Evolutionary conservation across 1,140 invertebrate species (phyloP), one percentile per base, ranked within the genome.

Genomic region (Lasaia peninsularis): DNA sequence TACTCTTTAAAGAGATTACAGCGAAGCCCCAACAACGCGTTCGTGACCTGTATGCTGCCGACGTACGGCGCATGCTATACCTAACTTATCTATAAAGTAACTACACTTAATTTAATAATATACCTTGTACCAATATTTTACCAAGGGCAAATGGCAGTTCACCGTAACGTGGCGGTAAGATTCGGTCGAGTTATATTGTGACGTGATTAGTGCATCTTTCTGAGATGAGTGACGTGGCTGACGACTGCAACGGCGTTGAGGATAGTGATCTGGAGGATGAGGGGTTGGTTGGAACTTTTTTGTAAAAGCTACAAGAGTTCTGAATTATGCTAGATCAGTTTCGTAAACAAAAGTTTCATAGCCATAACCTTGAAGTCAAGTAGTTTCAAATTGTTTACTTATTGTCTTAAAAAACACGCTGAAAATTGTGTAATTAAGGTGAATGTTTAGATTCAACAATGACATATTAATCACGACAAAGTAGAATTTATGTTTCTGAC

Each of bases 31-130:
- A 80, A 72, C 51, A 48, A 67, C 86, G 81, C 85, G 81, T 86
- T 88, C 85, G 78, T 86, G 85, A 86, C 85, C 85, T 66, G 80
- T 66, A 78, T 78, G 75, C 71, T 60, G 65, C 71, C 72, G 63
- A 77, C 71, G 69, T 75, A 80, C 76, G 69, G 80, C 85, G 82
- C 83, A 86, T 85, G 83, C 85, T 83, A 59, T 79, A 83, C 70
- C 16, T 20, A 48, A 48, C 67, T 66, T 80, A 80, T 84, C 76
- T 78, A 77, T 74, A 79, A 81, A 73, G 80, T 77, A 75, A 80
- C 75, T 79, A 77, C 64, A 70, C 76, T 89, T 90, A 90, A 90
- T 90, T 90, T 89, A 90, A 90, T 90, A 90, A 90, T 79, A 80
- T 76, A 80, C 77, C 75, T 78, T 86, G 82, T 83, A 78, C 76